Evolutionary conservation across 2,888 invertebrate species (phyloP).

Genomic region (Hyposoter didymator): DNA sequence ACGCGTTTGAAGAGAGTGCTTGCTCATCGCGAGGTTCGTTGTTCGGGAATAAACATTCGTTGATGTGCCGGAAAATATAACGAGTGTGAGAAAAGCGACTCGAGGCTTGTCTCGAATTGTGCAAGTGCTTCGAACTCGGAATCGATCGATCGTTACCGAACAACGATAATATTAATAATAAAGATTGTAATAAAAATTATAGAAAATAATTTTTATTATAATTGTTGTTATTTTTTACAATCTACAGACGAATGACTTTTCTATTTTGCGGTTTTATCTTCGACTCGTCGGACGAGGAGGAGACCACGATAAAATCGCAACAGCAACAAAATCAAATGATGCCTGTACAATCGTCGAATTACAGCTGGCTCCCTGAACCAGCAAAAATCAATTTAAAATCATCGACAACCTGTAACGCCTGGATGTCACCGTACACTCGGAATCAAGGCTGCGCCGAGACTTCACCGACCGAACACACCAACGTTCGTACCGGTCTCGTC

Average conservation of each 20-base stretch:
- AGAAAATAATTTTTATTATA: neutral
- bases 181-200: neutral
- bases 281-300: constrained; percentile 80
- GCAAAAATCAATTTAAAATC: constrained; percentile 78
- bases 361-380: constrained; percentile 78
- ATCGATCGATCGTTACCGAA: neutral
- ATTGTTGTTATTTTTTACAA: neutral
- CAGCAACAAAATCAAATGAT: constrained; percentile 47
- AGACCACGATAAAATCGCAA: constrained; percentile 38
- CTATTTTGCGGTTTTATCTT: constrained; percentile 81
- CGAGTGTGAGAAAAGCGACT: neutral
- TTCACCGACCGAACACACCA: constrained; percentile 57
- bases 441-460: constrained; percentile 61
- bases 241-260: constrained; percentile 78
- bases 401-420: constrained; percentile 78
- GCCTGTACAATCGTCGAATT: constrained; percentile 59
- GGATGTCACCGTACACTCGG: constrained; percentile 80
- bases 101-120: neutral
- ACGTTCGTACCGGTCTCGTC: constrained; percentile 67
- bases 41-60: neutral
- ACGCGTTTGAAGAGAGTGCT: neutral
- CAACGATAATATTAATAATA: constrained; percentile 6
- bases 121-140: constrained; percentile 1
- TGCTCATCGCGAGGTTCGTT: constrained; percentile 26
- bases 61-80: neutral